These are phyloP conservation scores for Hyperoplus immaculatus DNA, from an alignment of 2,797 vertebrate species.

Conservation along the genomic window DNA sequence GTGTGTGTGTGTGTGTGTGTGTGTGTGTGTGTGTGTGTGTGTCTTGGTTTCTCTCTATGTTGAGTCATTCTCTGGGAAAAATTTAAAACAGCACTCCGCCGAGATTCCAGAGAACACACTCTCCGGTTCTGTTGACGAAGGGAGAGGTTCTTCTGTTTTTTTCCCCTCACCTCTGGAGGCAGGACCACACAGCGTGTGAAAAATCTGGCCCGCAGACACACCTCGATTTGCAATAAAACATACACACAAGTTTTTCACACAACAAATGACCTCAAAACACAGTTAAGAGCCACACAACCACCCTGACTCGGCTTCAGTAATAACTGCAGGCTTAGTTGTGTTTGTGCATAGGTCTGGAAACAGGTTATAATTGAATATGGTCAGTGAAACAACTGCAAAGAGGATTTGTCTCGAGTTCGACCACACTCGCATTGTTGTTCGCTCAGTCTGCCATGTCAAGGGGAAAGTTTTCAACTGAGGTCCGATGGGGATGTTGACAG, in stretches of 20 bases:
- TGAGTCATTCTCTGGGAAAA: constrained; percentile 84
- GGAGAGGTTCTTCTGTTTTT: constrained; percentile 80
- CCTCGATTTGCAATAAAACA: constrained; percentile 71
- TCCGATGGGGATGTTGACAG: constrained; percentile 47
- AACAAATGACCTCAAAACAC: constrained; percentile 63
- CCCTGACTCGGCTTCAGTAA: constrained; percentile 7
- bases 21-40: constrained; percentile 22
- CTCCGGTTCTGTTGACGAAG: constrained; percentile 86
- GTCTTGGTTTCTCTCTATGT: constrained; percentile 17
- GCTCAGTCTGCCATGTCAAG: constrained; percentile 28
- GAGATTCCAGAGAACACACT: constrained; percentile 72
- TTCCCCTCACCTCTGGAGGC: constrained; percentile 77
- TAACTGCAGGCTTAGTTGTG: constrained; percentile 12
- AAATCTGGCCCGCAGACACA: constrained; percentile 81
- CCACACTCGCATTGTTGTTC: constrained; percentile 39
- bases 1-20: constrained; percentile 31
- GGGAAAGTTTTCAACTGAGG: constrained; percentile 40
- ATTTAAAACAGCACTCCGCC: constrained; percentile 55
- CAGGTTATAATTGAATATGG: constrained; percentile 2
- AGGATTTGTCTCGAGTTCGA: constrained; percentile 45
- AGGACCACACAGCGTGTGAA: constrained; percentile 86
- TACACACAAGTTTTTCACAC: constrained; percentile 59
- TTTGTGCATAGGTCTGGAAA: constrained; percentile 34
- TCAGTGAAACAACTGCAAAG: constrained; percentile 31
- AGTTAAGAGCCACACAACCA: constrained; percentile 33